Base-by-base conservation (phyloP, 2,113 vertebrate genomes). In the Gymnogyps californianus region DNA sequence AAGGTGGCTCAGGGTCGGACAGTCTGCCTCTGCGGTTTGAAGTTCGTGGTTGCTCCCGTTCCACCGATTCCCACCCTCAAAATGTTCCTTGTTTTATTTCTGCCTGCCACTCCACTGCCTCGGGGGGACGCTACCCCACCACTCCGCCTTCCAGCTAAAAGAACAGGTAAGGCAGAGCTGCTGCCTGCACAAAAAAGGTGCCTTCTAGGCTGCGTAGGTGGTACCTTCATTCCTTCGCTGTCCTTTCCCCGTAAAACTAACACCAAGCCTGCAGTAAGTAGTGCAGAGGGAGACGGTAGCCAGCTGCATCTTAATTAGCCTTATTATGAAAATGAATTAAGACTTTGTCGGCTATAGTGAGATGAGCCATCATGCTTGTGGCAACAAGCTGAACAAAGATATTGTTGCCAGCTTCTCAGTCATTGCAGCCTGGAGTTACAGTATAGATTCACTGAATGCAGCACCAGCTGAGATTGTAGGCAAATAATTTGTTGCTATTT, bases 101-200 rank as follows among this genome's bases (percentile, higher is more conserved):
- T 97, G 52, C 65, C 61, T 76, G 79, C 77, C 59, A 49, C 62
- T 93, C 47, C 80, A 91, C 74, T 94, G 95, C 16, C 74, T 84
- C 0, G 11, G 94, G 94, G 91, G 59, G 55, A 72, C 1, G 34
- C n/a, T 91, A 87, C 69, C 94, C 94, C 94, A 47, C 52, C 16
- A 4, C 89, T 93, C 32, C 1, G 0, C 72, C 83, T 83, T 84
- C 89, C 94, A 96, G 95, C 93, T 96, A 54, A 94, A 89, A 87
- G 95, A 94, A 82, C 93, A 97, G 94, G 91, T 94, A 96, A 97
- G 95, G 94, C 89, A 96, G 91, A 85, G 70, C 40, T 84, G 69
- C 86, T 72, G 81, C 83, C 91, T 92, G 65, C 57, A 67, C 0
- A 0, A 21, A 61, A 42, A 75, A 76, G 74, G 49, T 49, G 38